Evolutionary conservation across 2,888 invertebrate species (phyloP), one percentile per base, ranked within the genome.

Genomic region (Xanthorhoe spadicearia): DNA sequence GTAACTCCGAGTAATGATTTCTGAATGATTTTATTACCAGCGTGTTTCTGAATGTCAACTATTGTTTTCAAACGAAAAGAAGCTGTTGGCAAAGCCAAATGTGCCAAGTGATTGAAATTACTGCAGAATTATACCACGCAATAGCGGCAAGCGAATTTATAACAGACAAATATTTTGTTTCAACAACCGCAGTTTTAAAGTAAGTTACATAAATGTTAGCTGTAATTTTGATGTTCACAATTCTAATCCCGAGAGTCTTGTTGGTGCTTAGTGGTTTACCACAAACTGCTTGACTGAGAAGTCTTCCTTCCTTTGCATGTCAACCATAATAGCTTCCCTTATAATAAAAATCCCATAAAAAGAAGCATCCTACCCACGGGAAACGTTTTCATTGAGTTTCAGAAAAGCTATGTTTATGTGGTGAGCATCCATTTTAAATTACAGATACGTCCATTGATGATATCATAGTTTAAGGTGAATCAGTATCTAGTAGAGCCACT

Each of bases 241-340:
- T 82, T 80, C 74, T 79, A 72, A 76, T 76, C 71, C 68, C 64
- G 74, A 79, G 81, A 76, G 79, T 75, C 72, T 75, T 77, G 75
- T 74, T 75, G 75, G 79, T 81, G 77, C 78, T 88, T 87, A 85
- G 87, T 73, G 89, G 88, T 86, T 82, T 50, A 71, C 89, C 87
- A 77, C 89, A 88, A 86, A 85, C 77, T 73, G 74, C 78, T 78
- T 71, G 74, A 67, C 75, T 78, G 72, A 77, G 77, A 83, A 81
- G 71, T 81, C 81, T 86, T 85, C 83, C 80, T 86, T 85, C 83
- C 85, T 83, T 81, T 80, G 77, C 78, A 75, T 82, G 80, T 76
- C 80, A 79, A 77, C 75, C 75, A 77, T 77, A 77, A 77, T 76
- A 73, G 70, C 69, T 78, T 77, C 69, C 68, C 69, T 69, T 52